These are phyloP conservation scores for Platalea minor DNA, from an alignment of 2,797 vertebrate genomes.

Conservation along the genomic window DNA sequence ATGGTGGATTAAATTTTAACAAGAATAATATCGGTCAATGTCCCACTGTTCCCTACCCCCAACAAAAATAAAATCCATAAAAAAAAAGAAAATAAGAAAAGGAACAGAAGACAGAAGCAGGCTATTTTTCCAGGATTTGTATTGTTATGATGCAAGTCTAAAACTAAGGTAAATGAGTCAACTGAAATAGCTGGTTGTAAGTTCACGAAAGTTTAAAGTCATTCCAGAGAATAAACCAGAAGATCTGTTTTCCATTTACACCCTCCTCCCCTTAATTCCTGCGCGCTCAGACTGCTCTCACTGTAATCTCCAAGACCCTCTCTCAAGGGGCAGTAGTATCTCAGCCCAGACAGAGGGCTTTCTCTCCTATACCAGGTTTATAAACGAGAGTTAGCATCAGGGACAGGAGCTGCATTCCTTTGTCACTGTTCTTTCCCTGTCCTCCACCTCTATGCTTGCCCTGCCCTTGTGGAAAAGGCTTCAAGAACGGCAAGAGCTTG, in stretches of 20 bases:
- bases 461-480: background rate
- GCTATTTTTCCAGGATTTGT: background rate
- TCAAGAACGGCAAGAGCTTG: background rate
- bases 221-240: background rate
- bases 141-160: background rate
- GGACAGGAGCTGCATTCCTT: background rate
- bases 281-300: background rate
- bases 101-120: background rate
- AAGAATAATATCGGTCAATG: background rate
- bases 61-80: background rate
- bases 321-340: background rate
- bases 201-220: background rate
- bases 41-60: background rate
- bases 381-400: background rate
- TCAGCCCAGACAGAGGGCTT: background rate
- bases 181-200: background rate
- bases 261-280: background rate
- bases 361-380: accelerated
- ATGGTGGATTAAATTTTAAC: background rate
- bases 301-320: background rate
- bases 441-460: no score
- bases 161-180: background rate
- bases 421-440: background rate
- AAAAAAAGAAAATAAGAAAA: background rate
- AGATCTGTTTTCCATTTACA: accelerated